phyloP scores from a whole-genome alignment of 1,140 invertebrate genomes.

The Formica selysi region DNA sequence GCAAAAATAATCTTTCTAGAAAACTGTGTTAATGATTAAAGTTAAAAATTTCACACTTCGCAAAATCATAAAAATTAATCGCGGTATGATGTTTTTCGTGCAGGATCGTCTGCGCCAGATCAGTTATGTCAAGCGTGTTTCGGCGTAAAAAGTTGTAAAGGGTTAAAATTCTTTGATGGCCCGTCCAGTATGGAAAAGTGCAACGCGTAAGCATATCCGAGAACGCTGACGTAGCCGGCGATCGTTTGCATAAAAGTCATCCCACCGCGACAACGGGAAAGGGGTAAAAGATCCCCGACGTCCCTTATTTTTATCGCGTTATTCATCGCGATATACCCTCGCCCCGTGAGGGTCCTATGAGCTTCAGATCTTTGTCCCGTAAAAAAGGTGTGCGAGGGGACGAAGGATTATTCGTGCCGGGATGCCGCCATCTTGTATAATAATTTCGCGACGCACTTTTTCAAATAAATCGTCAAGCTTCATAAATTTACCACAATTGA shows the following conservation, averaged over 20 bases:
- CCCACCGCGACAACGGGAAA: constrained; percentile 39
- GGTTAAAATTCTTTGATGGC: constrained; percentile 42
- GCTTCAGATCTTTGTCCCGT: constrained; percentile 61
- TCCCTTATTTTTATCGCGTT: constrained; percentile 70
- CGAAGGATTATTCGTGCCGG: not conserved
- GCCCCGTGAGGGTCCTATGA: not conserved
- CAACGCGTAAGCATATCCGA: constrained; percentile 45
- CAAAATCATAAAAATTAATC: constrained; percentile 27
- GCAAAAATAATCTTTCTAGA: constrained; percentile 2
- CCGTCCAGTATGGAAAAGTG: constrained; percentile 62
- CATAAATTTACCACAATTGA: constrained; percentile 29
- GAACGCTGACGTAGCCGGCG: constrained; percentile 66
- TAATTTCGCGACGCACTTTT: constrained; percentile 6
- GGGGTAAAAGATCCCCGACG: constrained; percentile 35
- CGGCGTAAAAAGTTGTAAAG: constrained; percentile 33
- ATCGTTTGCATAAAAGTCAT: constrained; percentile 73
- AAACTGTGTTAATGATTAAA: not conserved
- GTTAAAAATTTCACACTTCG: not conserved
- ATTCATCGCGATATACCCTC: constrained; percentile 57
- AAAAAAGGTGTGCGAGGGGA: constrained; percentile 44
- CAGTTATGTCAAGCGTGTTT: constrained; percentile 35
- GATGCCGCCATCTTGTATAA: not conserved
- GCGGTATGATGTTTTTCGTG: constrained; percentile 7
- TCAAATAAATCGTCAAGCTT: not conserved
- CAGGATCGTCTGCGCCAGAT: not conserved